Evolutionary conservation across 1,140 invertebrate genomes (phyloP).

Genomic region (Drosophila miranda): DNA sequence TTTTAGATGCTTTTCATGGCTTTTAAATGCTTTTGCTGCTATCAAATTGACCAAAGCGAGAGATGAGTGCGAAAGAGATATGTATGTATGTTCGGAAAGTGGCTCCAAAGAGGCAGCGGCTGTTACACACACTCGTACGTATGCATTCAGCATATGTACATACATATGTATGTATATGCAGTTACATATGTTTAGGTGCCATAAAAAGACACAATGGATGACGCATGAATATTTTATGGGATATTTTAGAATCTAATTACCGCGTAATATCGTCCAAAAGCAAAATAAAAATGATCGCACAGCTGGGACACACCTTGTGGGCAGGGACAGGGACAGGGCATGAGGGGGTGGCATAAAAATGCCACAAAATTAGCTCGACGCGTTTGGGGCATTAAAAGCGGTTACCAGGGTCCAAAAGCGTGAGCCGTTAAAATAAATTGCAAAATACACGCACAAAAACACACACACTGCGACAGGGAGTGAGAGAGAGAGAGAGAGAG

Average conservation of each 20-base stretch:
- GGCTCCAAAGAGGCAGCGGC: conserved; percentile 1
- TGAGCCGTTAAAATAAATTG: conserved; percentile 78
- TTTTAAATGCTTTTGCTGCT: conserved; percentile 70
- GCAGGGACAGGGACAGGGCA: too few relatives aligned
- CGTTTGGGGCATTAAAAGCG: conserved; percentile 76
- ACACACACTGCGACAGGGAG: conserved; percentile 2
- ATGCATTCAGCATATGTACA: background rate
- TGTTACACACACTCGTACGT: background rate
- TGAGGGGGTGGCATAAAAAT: conserved; percentile 60
- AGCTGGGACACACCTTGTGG: conserved; percentile 57
- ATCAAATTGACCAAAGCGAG: conserved; percentile 69
- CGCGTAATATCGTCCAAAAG: conserved; percentile 64
- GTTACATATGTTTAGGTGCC: conserved; percentile 71
- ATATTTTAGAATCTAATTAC: conserved; percentile 81
- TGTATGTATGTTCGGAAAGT: too few relatives aligned
- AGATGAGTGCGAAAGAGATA: background rate
- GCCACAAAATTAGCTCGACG: conserved; percentile 76
- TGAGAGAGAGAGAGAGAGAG: background rate
- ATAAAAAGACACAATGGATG: conserved; percentile 75
- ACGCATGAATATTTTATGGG: conserved; percentile 74
- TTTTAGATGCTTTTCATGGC: conserved; percentile 63
- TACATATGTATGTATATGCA: conserved; percentile 16
- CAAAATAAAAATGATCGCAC: conserved; percentile 64
- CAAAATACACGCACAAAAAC: conserved; percentile 55
- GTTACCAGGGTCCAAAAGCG: conserved; percentile 65